A percentile compares a stretch with the other conserved stretches of the same genome.
These are phyloP conservation scores for Chlorops oryzae DNA, from an alignment of 1,140 invertebrate genomes.

Conservation along the genomic window DNA sequence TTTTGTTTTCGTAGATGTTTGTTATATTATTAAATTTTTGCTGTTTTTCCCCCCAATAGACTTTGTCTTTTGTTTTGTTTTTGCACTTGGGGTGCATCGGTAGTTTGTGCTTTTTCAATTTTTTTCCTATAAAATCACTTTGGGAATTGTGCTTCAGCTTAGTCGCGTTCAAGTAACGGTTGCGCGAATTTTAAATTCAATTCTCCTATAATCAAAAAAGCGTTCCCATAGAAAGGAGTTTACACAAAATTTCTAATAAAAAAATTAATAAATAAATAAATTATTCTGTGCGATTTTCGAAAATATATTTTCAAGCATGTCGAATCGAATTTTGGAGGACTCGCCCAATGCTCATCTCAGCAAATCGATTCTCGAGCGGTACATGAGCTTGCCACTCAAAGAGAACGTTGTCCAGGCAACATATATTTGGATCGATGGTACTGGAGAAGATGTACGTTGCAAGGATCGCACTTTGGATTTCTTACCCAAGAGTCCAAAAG, in stretches of 20 bases:
- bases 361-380: constrained; percentile 63
- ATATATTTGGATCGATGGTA: constrained; percentile 89
- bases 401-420: constrained; percentile 63
- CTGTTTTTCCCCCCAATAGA: no score
- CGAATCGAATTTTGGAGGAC: constrained; percentile 42
- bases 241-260: not conserved
- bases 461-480: constrained; percentile 75
- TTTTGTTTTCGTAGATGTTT: no score
- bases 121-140: constrained; percentile 43
- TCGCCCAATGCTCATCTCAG: constrained; percentile 55
- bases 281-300: not conserved
- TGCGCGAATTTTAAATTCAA: constrained; percentile 28
- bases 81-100: no score
- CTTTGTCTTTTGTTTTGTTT: no score
- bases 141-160: constrained; percentile 38
- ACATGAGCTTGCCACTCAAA: constrained; percentile 63
- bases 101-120: not conserved
- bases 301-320: constrained; percentile 30
- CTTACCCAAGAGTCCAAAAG: constrained; percentile 61
- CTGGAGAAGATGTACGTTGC: constrained; percentile 68
- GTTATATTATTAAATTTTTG: no score
- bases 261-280: constrained; percentile 8
- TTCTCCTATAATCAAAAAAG: not conserved
- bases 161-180: constrained; percentile 47
- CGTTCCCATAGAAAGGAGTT: not conserved